Conservation (phyloP, 1,140 invertebrate species). For the Papilio xuthus region DNA sequence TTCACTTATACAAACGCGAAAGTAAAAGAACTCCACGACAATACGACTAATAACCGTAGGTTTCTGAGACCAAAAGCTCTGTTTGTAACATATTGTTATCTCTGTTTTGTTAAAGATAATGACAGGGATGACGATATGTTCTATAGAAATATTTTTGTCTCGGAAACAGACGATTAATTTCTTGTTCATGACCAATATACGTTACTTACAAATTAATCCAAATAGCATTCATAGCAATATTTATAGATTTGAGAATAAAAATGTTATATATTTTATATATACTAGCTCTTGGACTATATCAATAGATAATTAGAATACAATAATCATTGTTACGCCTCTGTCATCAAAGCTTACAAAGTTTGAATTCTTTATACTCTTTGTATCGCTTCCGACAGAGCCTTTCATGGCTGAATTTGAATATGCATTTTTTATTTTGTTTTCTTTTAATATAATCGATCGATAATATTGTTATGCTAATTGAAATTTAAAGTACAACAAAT, state of each 20-base stretch:
- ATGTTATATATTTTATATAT: not conserved
- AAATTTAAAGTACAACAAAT: not conserved
- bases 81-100: too few relatives aligned
- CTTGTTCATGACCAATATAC: too few relatives aligned
- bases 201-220: too few relatives aligned
- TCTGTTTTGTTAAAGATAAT: too few relatives aligned
- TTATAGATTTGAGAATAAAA: not conserved
- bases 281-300: not conserved
- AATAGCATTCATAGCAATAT: too few relatives aligned
- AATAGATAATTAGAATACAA: conserved; percentile 40
- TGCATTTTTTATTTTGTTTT: conserved; percentile 25
- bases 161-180: too few relatives aligned
- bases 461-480: not conserved
- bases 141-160: too few relatives aligned
- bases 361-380: conserved; percentile 18
- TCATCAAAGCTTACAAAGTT: conserved; percentile 29
- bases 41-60: too few relatives aligned
- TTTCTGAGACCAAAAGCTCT: too few relatives aligned
- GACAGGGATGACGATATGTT: too few relatives aligned
- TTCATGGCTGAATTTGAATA: conserved; percentile 12
- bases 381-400: conserved; percentile 17
- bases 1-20: too few relatives aligned
- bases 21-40: too few relatives aligned
- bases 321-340: conserved; percentile 35
- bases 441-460: not conserved